Conservation (phyloP, 1,140 invertebrate species). For the Sycophila sp. region DNA sequence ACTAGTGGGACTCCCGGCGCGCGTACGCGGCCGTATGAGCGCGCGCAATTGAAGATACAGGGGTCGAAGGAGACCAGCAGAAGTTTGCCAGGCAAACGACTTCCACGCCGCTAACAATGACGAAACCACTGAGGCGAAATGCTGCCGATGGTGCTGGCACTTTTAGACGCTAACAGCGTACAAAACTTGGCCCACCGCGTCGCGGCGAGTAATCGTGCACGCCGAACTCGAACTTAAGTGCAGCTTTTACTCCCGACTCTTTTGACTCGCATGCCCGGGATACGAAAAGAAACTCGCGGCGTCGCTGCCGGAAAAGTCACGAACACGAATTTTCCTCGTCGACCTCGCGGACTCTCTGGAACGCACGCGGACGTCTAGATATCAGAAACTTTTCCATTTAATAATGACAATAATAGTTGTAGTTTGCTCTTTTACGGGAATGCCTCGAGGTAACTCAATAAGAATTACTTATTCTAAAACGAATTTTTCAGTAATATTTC, state of each 20-base stretch:
- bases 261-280: not conserved
- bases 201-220: constrained; percentile 5
- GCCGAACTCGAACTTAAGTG: constrained; percentile 11
- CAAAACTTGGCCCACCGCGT: constrained; percentile 37
- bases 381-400: too few species aligned
- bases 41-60: not conserved
- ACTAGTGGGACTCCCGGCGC: not conserved
- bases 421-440: too few species aligned
- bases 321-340: too few species aligned
- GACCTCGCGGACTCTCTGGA: not conserved
- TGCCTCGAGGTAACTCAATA: too few species aligned
- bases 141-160: constrained; percentile 26
- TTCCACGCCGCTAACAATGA: constrained; percentile 47
- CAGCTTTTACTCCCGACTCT: constrained; percentile 23
- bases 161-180: constrained; percentile 24
- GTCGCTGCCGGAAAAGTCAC: too few species aligned
- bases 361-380: too few species aligned
- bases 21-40: not conserved
- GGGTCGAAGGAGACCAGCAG: not conserved
- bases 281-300: not conserved
- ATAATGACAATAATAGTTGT: too few species aligned
- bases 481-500: too few species aligned
- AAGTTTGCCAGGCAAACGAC: constrained; percentile 53
- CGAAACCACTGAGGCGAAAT: constrained; percentile 51
- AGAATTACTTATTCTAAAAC: too few species aligned